phyloP scores from a whole-genome alignment of 1,140 invertebrate genomes.

The Caenorhabditis briggsae region DNA sequence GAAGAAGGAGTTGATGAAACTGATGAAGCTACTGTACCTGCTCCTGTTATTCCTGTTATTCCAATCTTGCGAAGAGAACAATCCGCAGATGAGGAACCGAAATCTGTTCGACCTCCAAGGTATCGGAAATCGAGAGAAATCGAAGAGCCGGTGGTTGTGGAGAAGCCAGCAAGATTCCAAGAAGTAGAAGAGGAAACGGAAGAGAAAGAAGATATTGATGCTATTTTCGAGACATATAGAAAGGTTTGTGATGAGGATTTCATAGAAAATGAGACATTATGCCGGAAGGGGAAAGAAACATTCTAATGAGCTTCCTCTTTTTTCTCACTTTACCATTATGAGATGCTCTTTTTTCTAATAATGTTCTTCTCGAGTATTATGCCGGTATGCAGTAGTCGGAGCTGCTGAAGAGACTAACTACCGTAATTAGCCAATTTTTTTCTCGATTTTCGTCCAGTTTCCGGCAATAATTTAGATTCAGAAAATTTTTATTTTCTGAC shows the following conservation, averaged over 20 bases:
- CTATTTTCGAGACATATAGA: constrained; percentile 33
- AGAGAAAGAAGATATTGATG: constrained; percentile 48
- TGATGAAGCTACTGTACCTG: neutral
- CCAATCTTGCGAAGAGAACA: neutral
- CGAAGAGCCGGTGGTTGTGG: constrained; percentile 14
- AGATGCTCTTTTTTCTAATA: neutral
- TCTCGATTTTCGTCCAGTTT: no score
- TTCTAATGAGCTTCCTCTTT: neutral
- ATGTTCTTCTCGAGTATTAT: no score
- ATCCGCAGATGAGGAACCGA: constrained; percentile 4
- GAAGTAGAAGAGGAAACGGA: constrained; percentile 4
- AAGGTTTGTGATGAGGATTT: neutral
- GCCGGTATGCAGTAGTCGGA: no score
- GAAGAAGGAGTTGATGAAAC: constrained; percentile 42
- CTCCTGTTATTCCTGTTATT: neutral
- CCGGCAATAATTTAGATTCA: no score
- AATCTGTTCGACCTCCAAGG: constrained; percentile 14
- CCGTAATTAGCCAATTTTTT: no score
- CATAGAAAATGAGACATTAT: neutral
- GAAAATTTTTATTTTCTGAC: no score
- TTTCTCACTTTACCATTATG: neutral
- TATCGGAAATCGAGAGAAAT: constrained; percentile 37
- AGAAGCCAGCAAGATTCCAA: neutral
- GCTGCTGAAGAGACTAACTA: no score
- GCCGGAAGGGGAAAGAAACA: neutral